Conservation (phyloP, 2,797 vertebrate species). For the Clarias fuscus region DNA sequence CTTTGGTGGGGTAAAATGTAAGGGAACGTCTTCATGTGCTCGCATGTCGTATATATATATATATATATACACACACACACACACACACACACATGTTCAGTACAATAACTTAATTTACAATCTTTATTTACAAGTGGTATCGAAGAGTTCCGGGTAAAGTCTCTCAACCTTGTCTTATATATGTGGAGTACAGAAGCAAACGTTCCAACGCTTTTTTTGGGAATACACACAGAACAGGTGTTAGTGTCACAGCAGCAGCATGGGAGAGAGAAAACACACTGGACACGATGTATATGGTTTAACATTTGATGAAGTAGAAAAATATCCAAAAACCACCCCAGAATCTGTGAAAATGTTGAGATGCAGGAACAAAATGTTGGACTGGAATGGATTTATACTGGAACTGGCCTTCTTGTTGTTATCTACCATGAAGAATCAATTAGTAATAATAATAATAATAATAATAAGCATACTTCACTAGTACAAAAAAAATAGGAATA, state of each 20-base stretch:
- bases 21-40: conserved; percentile 61
- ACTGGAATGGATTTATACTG: conserved; percentile 39
- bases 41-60: conserved; percentile 57
- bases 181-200: conserved; percentile 69
- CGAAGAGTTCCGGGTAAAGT: conserved; percentile 64
- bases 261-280: background rate
- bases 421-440: conserved; percentile 13
- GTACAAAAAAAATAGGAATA: conserved; percentile 21
- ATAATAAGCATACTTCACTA: background rate
- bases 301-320: conserved; percentile 52
- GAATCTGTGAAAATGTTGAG: background rate
- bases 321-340: conserved; percentile 25
- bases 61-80: too few species aligned
- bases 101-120: conserved; percentile 86
- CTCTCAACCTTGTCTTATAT: conserved; percentile 53
- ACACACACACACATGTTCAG: conserved; percentile 62
- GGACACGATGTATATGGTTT: background rate
- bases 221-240: conserved; percentile 54
- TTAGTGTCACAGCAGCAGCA: conserved; percentile 38
- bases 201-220: conserved; percentile 71
- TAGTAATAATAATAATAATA: too few species aligned
- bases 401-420: conserved; percentile 48
- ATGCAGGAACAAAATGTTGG: conserved; percentile 28
- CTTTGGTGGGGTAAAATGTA: conserved; percentile 68
- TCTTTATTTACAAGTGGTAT: conserved; percentile 74